Conservation (phyloP, 2,797 vertebrate species). For the Sphaeramia orbicularis region DNA sequence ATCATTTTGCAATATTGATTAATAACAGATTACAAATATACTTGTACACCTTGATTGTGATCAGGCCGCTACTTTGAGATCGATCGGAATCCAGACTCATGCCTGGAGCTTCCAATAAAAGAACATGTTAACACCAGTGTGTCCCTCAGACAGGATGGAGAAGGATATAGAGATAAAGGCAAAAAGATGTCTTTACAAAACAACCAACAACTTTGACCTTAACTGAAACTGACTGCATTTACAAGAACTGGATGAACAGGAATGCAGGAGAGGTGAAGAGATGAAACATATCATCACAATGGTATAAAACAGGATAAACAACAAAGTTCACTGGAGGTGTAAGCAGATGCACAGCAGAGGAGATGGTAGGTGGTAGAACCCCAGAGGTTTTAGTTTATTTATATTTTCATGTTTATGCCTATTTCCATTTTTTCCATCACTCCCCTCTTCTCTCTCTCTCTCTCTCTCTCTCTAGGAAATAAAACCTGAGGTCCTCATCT, state of each 20-base stretch:
- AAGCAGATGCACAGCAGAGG: conserved; percentile 60
- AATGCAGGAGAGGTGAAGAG: conserved; percentile 14
- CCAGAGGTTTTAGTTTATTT: conserved; percentile 76
- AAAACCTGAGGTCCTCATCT: conserved; percentile 70
- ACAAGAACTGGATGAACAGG: conserved; percentile 9
- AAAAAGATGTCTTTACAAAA: conserved; percentile 18
- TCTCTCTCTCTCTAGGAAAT: conserved; percentile 54
- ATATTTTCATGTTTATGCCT: conserved; percentile 65
- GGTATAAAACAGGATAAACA: conserved; percentile 51
- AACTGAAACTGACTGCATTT: conserved; percentile 28
- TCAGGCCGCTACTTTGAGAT: no score
- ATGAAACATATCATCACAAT: conserved; percentile 44
- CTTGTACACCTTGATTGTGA: no score
- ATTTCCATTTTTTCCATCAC: conserved; percentile 51
- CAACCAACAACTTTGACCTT: conserved; percentile 39
- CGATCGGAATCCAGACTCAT: no score
- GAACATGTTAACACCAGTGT: no score
- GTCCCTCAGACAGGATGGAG: conserved; percentile 30
- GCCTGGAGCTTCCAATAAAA: no score
- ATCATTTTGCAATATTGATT: no score
- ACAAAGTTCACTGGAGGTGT: conserved; percentile 64
- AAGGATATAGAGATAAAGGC: conserved; percentile 22
- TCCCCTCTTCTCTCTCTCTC: conserved; percentile 25
- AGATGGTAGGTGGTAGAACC: conserved; percentile 69
- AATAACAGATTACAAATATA: no score